Base-by-base conservation (phyloP, 2,113 vertebrate genomes). In the Rhabdornis inornatus region DNA sequence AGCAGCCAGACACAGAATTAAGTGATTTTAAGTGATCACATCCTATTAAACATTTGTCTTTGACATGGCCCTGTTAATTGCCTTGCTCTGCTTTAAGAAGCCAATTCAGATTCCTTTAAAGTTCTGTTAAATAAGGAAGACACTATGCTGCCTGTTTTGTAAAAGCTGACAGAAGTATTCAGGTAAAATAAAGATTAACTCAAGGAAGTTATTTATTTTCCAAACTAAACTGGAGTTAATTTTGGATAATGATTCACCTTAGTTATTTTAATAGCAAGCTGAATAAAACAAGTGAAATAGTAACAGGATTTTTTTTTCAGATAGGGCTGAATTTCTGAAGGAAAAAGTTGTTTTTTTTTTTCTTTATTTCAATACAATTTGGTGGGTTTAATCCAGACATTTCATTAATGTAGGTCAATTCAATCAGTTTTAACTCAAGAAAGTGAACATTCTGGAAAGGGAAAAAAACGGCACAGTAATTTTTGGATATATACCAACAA, bases 1-100 rank as follows among this genome's bases (percentile, higher is more conserved):
- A 90, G 76, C 65, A 95, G 52, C 25, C 85, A 83, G 40, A 69
- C 69, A 77, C 14, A 85, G 88, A 90, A 96, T 89, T 91, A 95
- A 93, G 75, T 70, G 59, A 90, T 91, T 83, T 83, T 81, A 72
- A 83, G 87, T 80, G 70, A 39, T 91, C 78, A 65, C 33, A 40
- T 88, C 87, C 59, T 22, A 87, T 92, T 95, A 90, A 72, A 25
- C 70, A n/a, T 80, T 95, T 87, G 74, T 94, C 69, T 92, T 93
- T 92, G 93, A 95, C 19, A 7, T 71, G 80, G 45, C 52, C n/a
- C 16, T 47, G 64, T 47, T 84, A 91, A 92, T 78, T 78, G 74
- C 64, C 87, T 94, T 96, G 75, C 79, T 95, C 75, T 89, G 78
- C 79, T 94, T 66, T 92, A 80, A 92, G 81, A 69, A 16, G 37